Conservation (phyloP, 2,113 vertebrate genomes). For the Scopus umbretta region DNA sequence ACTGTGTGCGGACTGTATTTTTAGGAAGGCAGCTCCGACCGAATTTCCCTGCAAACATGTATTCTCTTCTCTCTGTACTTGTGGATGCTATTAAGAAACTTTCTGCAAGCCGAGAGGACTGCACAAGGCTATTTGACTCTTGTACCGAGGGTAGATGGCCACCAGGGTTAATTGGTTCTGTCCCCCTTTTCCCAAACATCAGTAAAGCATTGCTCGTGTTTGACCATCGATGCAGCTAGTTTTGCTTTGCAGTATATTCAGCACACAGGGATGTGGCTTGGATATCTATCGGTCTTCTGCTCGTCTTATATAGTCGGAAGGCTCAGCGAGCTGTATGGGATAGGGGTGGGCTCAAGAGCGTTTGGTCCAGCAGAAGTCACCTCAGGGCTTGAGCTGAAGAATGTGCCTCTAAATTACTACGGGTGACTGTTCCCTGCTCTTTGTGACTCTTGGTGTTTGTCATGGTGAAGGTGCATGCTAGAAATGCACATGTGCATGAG, state of each 20-base stretch:
- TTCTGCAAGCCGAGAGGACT: not conserved
- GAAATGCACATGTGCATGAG: not conserved
- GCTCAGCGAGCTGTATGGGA: not conserved
- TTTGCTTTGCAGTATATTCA: not conserved
- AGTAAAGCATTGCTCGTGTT: not conserved
- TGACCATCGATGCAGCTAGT: accelerated
- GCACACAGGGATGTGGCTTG: not conserved
- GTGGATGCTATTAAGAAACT: not conserved
- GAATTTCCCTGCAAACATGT: not conserved
- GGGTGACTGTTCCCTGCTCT: not conserved
- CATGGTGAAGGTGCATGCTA: not conserved
- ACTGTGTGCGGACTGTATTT: not conserved
- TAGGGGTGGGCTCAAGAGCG: not conserved
- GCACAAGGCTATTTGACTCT: not conserved
- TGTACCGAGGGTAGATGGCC: not conserved
- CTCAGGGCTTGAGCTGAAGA: not conserved
- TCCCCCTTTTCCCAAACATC: not conserved
- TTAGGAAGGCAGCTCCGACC: not conserved
- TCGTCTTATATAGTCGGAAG: not conserved
- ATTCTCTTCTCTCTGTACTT: not conserved
- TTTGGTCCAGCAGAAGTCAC: not conserved
- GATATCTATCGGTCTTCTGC: not conserved
- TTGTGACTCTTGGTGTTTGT: not conserved
- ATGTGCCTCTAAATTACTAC: not conserved
- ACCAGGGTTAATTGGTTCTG: not conserved